These are phyloP conservation scores for Philantomba maxwellii DNA, from an alignment of 2,113 vertebrate species.

Conservation along the genomic window DNA sequence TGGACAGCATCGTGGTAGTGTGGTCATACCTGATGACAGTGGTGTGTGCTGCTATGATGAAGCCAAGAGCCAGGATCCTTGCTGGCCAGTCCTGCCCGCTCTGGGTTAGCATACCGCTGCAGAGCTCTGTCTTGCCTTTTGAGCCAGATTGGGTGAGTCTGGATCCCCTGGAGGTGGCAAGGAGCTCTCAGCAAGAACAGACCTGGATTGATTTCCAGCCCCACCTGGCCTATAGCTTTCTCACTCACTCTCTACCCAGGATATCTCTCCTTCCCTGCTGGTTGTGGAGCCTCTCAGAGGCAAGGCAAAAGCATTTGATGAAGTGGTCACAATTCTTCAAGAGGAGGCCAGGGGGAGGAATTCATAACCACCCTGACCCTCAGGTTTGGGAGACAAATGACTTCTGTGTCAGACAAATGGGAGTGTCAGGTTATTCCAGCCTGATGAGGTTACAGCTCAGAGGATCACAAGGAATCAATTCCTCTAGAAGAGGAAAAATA, in stretches of 20 bases:
- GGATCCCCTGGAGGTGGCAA: not conserved
- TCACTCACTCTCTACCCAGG: not conserved
- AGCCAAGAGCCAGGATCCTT: no score
- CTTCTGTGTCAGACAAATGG: constrained; percentile 57
- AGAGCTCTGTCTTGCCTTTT: not conserved
- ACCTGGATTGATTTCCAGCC: not conserved
- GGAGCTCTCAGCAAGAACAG: not conserved
- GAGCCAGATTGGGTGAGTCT: not conserved
- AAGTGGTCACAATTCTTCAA: not conserved
- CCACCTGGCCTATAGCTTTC: not conserved
- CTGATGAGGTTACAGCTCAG: constrained; percentile 38
- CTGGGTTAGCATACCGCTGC: not conserved
- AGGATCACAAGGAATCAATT: constrained; percentile 3
- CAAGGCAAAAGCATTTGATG: not conserved
- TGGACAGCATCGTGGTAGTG: not conserved
- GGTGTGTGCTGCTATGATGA: not conserved
- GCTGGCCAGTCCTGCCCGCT: not conserved
- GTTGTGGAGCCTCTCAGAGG: not conserved
- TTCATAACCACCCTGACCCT: not conserved
- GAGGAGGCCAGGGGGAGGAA: not conserved
- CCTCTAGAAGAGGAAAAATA: not conserved
- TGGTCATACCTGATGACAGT: not conserved
- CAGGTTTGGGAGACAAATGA: constrained; percentile 13
- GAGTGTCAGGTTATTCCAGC: constrained; percentile 8
- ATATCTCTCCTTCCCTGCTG: not conserved